Percentiles rank a stretch among this genome's conserved stretches.
Evolutionary conservation across 2,888 invertebrate genomes (phyloP).

Genomic region (Drosophila nigricruria): DNA sequence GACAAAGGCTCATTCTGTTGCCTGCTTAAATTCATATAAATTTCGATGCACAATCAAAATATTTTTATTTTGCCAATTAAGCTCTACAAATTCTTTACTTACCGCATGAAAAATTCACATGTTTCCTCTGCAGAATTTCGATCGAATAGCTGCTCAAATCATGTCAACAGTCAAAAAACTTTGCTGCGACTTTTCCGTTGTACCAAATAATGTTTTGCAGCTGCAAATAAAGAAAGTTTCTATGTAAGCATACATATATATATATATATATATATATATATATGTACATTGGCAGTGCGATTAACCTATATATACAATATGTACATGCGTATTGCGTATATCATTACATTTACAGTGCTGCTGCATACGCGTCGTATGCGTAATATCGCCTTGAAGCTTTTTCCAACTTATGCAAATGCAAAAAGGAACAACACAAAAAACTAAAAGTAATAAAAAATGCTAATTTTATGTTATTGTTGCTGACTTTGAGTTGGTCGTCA

Average conservation of each 20-base stretch:
- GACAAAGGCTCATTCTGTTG: not conserved
- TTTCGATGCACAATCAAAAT: not conserved
- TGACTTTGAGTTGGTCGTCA: slow-evolving; percentile 48
- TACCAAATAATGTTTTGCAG: not conserved
- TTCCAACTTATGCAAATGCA: slow-evolving; percentile 72
- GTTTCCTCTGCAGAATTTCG: not conserved
- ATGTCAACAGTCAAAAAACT: slow-evolving; percentile 17
- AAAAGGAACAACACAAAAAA: slow-evolving; percentile 41
- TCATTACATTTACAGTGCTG: slow-evolving; percentile 17
- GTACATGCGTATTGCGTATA: slow-evolving; percentile 12
- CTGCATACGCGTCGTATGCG: slow-evolving; percentile 65
- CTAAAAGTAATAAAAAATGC: slow-evolving; percentile 81
- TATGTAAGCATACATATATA: not conserved
- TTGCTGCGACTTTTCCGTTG: not conserved
- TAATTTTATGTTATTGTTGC: slow-evolving; percentile 78
- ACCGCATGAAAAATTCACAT: not conserved
- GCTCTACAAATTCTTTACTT: not conserved
- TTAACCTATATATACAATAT: slow-evolving; percentile 13
- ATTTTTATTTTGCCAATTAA: not conserved
- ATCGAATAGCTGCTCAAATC: slow-evolving; percentile 2
- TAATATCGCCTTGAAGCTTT: slow-evolving; percentile 64
- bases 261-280: slow-evolving; percentile 3
- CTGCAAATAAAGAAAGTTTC: slow-evolving; percentile 15
- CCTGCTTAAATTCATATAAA: not conserved
- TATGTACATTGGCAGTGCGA: slow-evolving; percentile 1